Conservation (phyloP, 1,140 invertebrate genomes). For the Lordiphosa stackelbergi region DNA sequence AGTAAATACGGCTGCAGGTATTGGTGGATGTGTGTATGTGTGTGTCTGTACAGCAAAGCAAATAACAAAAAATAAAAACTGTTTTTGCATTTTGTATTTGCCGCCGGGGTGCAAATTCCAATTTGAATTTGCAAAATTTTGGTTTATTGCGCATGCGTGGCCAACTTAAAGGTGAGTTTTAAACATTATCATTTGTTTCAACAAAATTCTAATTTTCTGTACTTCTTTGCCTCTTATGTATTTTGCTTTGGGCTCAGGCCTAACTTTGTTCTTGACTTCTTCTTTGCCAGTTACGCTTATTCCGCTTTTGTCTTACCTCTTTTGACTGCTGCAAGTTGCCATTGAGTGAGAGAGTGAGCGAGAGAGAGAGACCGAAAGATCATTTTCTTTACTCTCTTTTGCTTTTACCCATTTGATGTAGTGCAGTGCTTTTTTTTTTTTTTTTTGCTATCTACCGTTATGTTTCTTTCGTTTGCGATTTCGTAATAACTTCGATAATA, state of each 20-base stretch:
- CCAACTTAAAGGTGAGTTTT: background rate
- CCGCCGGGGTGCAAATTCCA: slow-evolving; percentile 14
- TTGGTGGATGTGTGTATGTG: background rate
- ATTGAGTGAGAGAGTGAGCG: background rate
- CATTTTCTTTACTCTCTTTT: slow-evolving; percentile 8
- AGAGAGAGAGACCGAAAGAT: background rate
- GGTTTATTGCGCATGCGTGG: slow-evolving; percentile 10
- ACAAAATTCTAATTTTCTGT: background rate
- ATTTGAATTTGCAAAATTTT: slow-evolving; percentile 6
- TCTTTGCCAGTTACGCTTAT: slow-evolving; percentile 13
- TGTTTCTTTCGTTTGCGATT: slow-evolving; percentile 12
- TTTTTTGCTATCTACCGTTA: slow-evolving; percentile 7
- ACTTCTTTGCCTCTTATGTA: background rate
- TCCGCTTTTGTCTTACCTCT: slow-evolving; percentile 7
- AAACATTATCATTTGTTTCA: background rate
- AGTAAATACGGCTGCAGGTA: background rate
- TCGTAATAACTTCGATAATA: slow-evolving; percentile 8
- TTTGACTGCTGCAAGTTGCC: slow-evolving; percentile 2
- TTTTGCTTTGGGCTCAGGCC: background rate
- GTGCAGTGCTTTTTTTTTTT: slow-evolving; percentile 1
- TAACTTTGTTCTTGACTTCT: slow-evolving; percentile 5
- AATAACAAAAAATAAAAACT: slow-evolving; percentile 5
- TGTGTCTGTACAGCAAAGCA: slow-evolving; percentile 3
- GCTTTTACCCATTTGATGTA: slow-evolving; percentile 3
- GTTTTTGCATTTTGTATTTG: slow-evolving; percentile 14